phyloP scores from a whole-genome alignment of 2,113 vertebrate genomes.

The Aix galericulata region DNA sequence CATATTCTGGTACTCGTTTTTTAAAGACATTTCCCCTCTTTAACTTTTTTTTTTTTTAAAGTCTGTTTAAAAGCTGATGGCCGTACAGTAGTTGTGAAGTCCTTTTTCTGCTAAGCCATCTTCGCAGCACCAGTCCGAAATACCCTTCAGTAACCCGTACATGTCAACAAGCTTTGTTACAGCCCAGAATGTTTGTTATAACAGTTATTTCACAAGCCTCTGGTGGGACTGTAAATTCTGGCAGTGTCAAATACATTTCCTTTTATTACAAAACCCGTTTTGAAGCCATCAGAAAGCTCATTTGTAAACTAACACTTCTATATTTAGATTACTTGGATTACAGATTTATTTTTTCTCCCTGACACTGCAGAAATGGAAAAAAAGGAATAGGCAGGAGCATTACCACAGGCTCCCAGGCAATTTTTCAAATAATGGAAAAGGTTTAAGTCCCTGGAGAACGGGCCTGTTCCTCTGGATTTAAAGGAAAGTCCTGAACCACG shows the following conservation, averaged over 20 bases:
- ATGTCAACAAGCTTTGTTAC: slow-evolving; percentile 58
- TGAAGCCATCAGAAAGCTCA: slow-evolving; percentile 68
- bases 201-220: slow-evolving; percentile 76
- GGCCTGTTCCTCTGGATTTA: not conserved
- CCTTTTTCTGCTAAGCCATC: slow-evolving; percentile 47
- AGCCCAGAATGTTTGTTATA: slow-evolving; percentile 65
- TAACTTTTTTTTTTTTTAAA: not conserved
- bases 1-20: not conserved
- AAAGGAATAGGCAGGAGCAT: slow-evolving; percentile 35
- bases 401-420: not conserved
- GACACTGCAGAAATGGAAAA: slow-evolving; percentile 57
- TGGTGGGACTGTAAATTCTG: slow-evolving; percentile 66
- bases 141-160: slow-evolving; percentile 66
- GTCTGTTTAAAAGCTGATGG: not conserved
- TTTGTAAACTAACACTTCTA: slow-evolving; percentile 75
- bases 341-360: slow-evolving; percentile 61
- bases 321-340: slow-evolving; percentile 75
- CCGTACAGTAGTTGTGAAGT: not conserved
- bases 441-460: not conserved
- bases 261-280: slow-evolving; percentile 75
- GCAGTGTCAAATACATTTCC: slow-evolving; percentile 72
- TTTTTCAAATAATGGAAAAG: slow-evolving; percentile 17
- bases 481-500: not conserved
- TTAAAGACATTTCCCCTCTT: not conserved
- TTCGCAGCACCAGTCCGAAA: slow-evolving; percentile 69